Percentiles rank a stretch among this genome's conserved stretches.
Conservation (phyloP, 1,140 invertebrate species). For the Laodelphax striatellus region DNA sequence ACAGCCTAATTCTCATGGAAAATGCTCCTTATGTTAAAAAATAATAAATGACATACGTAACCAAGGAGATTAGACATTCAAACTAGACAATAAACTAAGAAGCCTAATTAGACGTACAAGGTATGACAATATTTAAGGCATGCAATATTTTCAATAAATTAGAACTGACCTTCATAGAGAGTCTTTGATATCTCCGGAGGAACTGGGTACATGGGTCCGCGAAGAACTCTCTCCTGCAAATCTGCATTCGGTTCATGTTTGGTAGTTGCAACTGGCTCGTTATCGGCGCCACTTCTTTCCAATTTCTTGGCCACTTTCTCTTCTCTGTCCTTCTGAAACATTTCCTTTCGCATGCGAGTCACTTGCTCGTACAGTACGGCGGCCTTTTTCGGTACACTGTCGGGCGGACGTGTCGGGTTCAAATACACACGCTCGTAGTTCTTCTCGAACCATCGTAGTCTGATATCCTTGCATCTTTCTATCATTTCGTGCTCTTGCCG, state of each 20-base stretch:
- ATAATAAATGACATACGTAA: too few relatives aligned
- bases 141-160: too few relatives aligned
- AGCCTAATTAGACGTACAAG: too few relatives aligned
- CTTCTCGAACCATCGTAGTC: slow-evolving; percentile 10
- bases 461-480: slow-evolving; percentile 1
- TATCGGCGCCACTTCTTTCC: neutral
- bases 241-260: neutral
- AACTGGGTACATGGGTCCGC: slow-evolving; percentile 4
- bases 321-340: slow-evolving; percentile 1
- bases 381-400: slow-evolving; percentile 9
- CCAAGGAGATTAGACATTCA: too few relatives aligned
- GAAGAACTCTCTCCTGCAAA: neutral
- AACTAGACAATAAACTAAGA: too few relatives aligned
- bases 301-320: neutral
- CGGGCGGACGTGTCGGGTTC: slow-evolving; percentile 4
- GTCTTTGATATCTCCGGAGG: neutral
- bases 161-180: neutral
- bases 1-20: too few relatives aligned
- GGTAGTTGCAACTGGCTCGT: neutral
- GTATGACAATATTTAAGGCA: too few relatives aligned
- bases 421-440: slow-evolving; percentile 10
- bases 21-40: too few relatives aligned
- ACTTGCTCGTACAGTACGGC: slow-evolving; percentile 5
- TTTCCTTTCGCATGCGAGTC: neutral
- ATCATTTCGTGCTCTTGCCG: slow-evolving; percentile 8